Evolutionary conservation across 2,113 vertebrate species (phyloP).

Genomic region (Oncorhynchus masou): DNA sequence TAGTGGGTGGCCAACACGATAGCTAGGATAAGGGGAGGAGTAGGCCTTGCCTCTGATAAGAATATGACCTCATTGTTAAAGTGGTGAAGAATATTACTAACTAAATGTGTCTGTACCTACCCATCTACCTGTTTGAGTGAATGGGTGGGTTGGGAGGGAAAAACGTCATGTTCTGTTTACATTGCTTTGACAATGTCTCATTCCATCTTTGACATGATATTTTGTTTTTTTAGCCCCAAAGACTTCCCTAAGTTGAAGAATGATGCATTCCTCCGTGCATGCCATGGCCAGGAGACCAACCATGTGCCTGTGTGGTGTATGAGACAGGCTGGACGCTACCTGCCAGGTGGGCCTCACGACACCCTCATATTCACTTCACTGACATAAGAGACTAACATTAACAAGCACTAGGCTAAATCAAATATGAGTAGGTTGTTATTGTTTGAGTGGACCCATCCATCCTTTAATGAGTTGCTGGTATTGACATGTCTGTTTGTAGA

Average conservation of each 20-base stretch:
- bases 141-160: too few relatives aligned
- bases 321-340: slow-evolving; percentile 93
- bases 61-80: too few relatives aligned
- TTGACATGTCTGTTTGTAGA: slow-evolving; percentile 67
- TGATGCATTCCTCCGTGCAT: slow-evolving; percentile 87
- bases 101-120: too few relatives aligned
- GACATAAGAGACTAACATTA: too few relatives aligned
- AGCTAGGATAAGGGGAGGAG: background rate
- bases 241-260: slow-evolving; percentile 89
- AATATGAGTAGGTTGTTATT: background rate
- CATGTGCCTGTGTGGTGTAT: slow-evolving; percentile 97
- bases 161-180: too few relatives aligned
- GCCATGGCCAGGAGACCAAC: slow-evolving; percentile 81
- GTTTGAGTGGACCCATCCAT: background rate
- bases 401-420: too few relatives aligned
- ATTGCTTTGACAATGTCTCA: too few relatives aligned
- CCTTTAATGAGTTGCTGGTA: background rate
- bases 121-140: too few relatives aligned
- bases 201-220: too few relatives aligned
- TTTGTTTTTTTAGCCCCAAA: slow-evolving; percentile 66
- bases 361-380: too few relatives aligned
- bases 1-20: slow-evolving; percentile 19
- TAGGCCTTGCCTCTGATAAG: background rate
- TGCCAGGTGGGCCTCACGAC: slow-evolving; percentile 78
- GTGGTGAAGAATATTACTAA: too few relatives aligned